phyloP scores from a whole-genome alignment of 2,888 invertebrate species.

The Isotomurus palustris region DNA sequence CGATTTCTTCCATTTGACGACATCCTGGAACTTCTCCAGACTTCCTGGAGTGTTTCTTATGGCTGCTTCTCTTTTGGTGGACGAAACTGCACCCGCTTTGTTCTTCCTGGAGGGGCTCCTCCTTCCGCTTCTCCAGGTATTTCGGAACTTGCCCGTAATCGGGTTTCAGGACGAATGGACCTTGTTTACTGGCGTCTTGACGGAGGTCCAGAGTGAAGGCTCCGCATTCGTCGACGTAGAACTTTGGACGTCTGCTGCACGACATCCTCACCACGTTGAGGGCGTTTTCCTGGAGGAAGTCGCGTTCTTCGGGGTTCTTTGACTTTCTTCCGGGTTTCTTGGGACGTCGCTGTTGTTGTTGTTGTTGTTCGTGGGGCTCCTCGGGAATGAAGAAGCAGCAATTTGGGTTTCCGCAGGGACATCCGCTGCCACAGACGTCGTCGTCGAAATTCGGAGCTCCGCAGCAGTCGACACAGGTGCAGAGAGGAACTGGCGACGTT shows the following conservation, averaged over 20 bases:
- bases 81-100: too few relatives aligned
- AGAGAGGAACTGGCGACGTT: background rate
- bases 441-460: too few relatives aligned
- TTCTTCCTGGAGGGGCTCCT: conserved; percentile 16
- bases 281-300: conserved; percentile 25
- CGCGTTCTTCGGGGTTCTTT: conserved; percentile 7
- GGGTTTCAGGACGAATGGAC: conserved; percentile 21
- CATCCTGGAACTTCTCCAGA: too few relatives aligned
- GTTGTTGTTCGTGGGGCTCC: conserved; percentile 10
- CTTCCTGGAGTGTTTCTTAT: too few relatives aligned
- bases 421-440: too few relatives aligned
- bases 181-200: too few relatives aligned
- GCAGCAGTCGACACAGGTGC: background rate
- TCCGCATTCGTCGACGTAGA: conserved; percentile 19
- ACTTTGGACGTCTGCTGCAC: conserved; percentile 12
- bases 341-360: conserved; percentile 12
- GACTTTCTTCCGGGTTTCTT: background rate
- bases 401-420: too few relatives aligned
- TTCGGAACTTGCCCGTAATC: conserved; percentile 29
- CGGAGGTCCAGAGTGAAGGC: conserved; percentile 15
- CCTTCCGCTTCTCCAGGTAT: conserved; percentile 23
- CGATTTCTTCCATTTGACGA: too few relatives aligned
- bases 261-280: conserved; percentile 20
- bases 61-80: too few relatives aligned
- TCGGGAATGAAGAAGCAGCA: too few relatives aligned